Evolutionary conservation across 2,113 vertebrate genomes (phyloP), one percentile per base, ranked within the genome.

Genomic region (Glaucomys volans): DNA sequence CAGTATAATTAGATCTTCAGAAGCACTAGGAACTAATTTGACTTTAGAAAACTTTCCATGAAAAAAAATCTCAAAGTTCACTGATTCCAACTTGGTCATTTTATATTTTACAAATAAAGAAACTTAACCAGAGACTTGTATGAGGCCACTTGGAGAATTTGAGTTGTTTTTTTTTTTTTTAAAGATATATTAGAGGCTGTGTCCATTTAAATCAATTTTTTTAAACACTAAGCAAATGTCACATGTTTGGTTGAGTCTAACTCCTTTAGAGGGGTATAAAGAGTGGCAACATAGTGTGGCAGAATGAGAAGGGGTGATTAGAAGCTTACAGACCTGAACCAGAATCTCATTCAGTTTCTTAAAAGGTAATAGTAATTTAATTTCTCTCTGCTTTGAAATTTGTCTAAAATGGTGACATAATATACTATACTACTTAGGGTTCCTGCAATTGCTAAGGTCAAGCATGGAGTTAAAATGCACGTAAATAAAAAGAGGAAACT

Each of bases 1-100:
- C 72, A 77, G 30, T 82, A 90, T 86, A 94, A 96, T 90, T 80
- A 95, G 57, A 91, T 93, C 88, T 72, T 96, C 42, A 88, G 66
- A 94, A n/a, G 40, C 32, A 77, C 57, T 57, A 90, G 87, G 76
- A 94, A 96, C 93, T 79, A 37, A 87, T 87, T 86, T 52, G n/a
- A 92, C 52, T 77, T 95, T 85, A 94, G 81, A 94, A 95, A 97
- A 91, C 35, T 72, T 96, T 54, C 30, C 71, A 75, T 77, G 32
- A 71, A 64, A 40, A 92, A 79, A 93, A 35, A 59, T 32, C 62
- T 62, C 62, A 35, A 67, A 84, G 74, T 50, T 92, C 50, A 90
- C 8, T 30, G 40, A 88, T 9, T 81, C n/a, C 35, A 93, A 86
- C 28, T 35, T 80, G 42, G 20, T 79, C 67, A 93, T 92, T 88